Conservation (phyloP, 2,113 vertebrate species). For the Hystrix brachyura region DNA sequence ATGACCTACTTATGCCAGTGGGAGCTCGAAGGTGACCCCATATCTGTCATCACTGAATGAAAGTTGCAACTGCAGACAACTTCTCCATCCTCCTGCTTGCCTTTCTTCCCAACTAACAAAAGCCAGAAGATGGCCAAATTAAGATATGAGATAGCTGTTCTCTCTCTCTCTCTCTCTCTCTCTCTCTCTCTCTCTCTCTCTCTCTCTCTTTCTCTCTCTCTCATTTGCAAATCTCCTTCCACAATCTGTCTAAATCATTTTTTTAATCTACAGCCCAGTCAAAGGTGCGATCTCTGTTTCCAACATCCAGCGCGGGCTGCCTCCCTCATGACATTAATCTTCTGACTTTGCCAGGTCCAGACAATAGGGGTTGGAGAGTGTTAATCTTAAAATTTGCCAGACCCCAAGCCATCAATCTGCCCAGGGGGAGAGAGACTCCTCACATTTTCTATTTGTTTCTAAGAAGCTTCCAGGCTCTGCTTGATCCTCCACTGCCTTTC, state of each 20-base stretch:
- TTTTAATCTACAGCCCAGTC: conserved; percentile 73
- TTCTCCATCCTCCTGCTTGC: background rate
- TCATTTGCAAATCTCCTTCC: conserved; percentile 69
- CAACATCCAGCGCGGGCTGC: background rate
- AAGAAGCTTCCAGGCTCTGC: conserved; percentile 47
- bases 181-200: background rate
- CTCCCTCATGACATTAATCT: conserved; percentile 73
- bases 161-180: conserved; percentile 48
- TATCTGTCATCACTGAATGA: background rate
- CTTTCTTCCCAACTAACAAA: background rate
- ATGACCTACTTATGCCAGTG: background rate
- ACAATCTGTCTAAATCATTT: conserved; percentile 60
- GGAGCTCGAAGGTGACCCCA: background rate
- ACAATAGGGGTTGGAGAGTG: conserved; percentile 65
- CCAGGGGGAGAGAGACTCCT: conserved; percentile 22
- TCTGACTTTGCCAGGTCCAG: conserved; percentile 71
- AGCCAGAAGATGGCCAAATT: background rate
- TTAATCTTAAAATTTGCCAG: conserved; percentile 77
- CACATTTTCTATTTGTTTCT: conserved; percentile 70
- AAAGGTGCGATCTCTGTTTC: conserved; percentile 78
- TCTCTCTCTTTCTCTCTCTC: background rate
- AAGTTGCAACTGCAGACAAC: background rate
- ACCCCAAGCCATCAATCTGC: conserved; percentile 74
- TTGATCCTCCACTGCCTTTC: conserved; percentile 55
- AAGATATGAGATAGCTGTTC: background rate